Evolutionary conservation across 2,888 invertebrate genomes (phyloP).

Genomic region (Drosophila tanythrix): DNA sequence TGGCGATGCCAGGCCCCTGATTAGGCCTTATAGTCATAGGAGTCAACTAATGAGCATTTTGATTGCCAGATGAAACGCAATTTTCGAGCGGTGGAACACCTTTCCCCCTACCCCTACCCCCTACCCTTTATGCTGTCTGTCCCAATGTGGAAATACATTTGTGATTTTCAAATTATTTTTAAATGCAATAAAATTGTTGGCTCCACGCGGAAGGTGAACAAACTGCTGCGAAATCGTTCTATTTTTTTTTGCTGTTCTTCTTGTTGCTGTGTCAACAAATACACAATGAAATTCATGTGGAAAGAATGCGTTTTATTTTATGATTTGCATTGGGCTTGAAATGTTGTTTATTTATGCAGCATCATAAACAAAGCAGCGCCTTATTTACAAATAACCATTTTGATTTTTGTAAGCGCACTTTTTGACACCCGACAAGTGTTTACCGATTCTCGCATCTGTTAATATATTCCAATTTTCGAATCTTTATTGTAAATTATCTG

Average conservation of each 20-base stretch:
- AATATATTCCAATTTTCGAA: not conserved
- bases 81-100: not conserved
- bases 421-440: not conserved
- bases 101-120: not conserved
- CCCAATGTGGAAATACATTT: not conserved
- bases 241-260: not conserved
- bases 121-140: not conserved
- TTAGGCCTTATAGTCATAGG: slow-evolving; percentile 48
- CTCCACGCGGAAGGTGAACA: slow-evolving; percentile 52
- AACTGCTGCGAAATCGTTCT: slow-evolving; percentile 39
- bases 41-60: slow-evolving; percentile 37
- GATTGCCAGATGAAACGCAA: slow-evolving; percentile 12
- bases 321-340: slow-evolving; percentile 27
- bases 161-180: slow-evolving; percentile 10
- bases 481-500: not conserved
- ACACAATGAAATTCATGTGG: slow-evolving; percentile 26
- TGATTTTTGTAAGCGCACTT: slow-evolving; percentile 2
- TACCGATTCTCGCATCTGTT: not conserved
- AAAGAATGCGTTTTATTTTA: slow-evolving; percentile 29
- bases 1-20: slow-evolving; percentile 51
- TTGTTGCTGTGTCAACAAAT: slow-evolving; percentile 16
- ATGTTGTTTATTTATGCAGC: slow-evolving; percentile 60
- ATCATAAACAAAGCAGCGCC: slow-evolving; percentile 49
- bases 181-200: slow-evolving; percentile 10
- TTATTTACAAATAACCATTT: slow-evolving; percentile 45